Evolutionary conservation across 2,797 vertebrate species (phyloP).

Genomic region (Gobionotothen gibberifrons): DNA sequence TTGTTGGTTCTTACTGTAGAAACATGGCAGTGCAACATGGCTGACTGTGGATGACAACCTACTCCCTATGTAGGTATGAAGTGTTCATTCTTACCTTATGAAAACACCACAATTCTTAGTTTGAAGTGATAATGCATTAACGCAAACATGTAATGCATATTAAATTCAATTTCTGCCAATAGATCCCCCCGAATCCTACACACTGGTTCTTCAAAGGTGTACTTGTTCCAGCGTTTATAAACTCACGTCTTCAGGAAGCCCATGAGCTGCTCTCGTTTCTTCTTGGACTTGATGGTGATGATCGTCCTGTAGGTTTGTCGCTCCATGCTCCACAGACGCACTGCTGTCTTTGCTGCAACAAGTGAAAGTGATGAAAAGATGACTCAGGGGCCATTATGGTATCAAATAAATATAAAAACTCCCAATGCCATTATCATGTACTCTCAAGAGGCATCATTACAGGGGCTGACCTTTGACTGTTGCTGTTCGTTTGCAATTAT

Average conservation of each 20-base stretch:
- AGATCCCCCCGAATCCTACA: too few species aligned
- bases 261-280: slow-evolving; percentile 82
- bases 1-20: too few species aligned
- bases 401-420: neutral
- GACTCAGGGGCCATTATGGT: neutral
- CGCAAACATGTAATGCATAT: too few species aligned
- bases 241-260: slow-evolving; percentile 86
- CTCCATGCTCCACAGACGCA: slow-evolving; percentile 87
- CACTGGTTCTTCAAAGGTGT: too few species aligned
- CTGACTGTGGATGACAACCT: too few species aligned
- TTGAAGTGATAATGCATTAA: too few species aligned
- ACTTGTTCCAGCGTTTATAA: neutral
- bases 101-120: too few species aligned
- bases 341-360: slow-evolving; percentile 78
- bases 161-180: too few species aligned
- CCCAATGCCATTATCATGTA: neutral
- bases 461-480: slow-evolving; percentile 83
- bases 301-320: slow-evolving; percentile 86
- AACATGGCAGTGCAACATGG: too few species aligned
- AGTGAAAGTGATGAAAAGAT: neutral
- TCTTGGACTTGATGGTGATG: slow-evolving; percentile 86
- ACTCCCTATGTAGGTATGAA: too few species aligned
- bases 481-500: slow-evolving; percentile 88
- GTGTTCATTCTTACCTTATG: too few species aligned
- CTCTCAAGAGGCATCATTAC: neutral